Conservation (phyloP, 2,888 invertebrate species). For the Cryptus armator region DNA sequence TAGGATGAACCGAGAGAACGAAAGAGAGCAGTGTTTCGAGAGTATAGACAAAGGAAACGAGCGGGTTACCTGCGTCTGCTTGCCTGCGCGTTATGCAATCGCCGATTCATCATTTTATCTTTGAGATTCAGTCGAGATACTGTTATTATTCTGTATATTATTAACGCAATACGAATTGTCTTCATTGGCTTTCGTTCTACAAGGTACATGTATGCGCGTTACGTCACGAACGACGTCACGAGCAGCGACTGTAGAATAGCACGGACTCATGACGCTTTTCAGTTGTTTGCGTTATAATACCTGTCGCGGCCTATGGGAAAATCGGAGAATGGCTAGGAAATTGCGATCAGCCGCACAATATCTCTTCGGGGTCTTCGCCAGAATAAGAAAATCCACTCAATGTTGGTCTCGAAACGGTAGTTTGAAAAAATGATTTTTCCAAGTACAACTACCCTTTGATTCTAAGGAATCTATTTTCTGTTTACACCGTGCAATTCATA, state of each 20-base stretch:
- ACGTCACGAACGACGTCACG: neutral
- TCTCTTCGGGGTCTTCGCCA: neutral
- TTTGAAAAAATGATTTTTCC: neutral
- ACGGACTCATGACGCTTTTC: slow-evolving; percentile 15
- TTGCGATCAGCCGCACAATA: neutral
- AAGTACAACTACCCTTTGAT: neutral
- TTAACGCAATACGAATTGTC: slow-evolving; percentile 1
- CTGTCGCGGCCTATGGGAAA: neutral
- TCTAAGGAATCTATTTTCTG: neutral
- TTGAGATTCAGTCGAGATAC: slow-evolving; percentile 12
- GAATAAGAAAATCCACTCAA: neutral
- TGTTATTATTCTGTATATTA: neutral
- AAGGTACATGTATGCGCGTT: slow-evolving; percentile 10
- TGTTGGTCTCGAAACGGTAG: neutral
- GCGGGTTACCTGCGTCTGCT: slow-evolving; percentile 6
- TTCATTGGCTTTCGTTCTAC: slow-evolving; percentile 9
- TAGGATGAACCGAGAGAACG: slow-evolving; percentile 6
- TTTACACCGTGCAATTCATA: neutral
- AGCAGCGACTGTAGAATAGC: slow-evolving; percentile 2
- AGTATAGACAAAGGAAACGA: slow-evolving; percentile 53
- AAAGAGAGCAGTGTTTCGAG: slow-evolving; percentile 12
- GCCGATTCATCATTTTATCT: slow-evolving; percentile 21
- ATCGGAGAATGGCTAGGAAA: neutral
- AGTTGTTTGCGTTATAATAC: neutral
- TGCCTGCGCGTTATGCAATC: slow-evolving; percentile 50